Base-by-base conservation (phyloP, 2,888 invertebrate species). In the Acronicta aceris region DNA sequence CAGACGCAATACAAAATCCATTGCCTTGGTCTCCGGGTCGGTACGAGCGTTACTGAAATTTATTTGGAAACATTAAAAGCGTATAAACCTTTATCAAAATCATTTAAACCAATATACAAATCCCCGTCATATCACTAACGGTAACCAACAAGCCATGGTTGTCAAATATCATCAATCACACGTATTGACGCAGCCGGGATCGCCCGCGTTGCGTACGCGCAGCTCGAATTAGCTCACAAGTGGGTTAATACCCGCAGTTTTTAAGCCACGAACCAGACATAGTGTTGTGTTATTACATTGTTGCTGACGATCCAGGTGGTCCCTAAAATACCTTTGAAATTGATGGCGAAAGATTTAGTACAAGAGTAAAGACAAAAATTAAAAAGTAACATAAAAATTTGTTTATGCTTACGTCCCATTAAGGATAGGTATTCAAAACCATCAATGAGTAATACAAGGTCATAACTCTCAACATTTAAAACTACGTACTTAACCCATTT, bases 161-260 rank as follows among this genome's bases (percentile, higher is more conserved):
- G 76, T 76, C 76, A 76, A 76, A 76, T 71, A 76, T 57, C 59
- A 74, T 76, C 68, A 76, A 74, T 74, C 68, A 76, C 59, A 45
- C 27, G 36, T 59, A 57, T 65, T 62, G 64, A 65, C 58, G 65
- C 70, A 55, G 63, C 47, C 59, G 68, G 69, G 71, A 73, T 74
- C 73, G 71, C 67, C 66, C 62, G 69, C 50, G 51, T 57, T 67
- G 76, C 81, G 79, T 68, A 72, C 73, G 76, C 76, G 77, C 58
- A 70, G 71, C 61, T 79, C 62, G 71, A 87, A 88, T 88, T 89
- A 90, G 85, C 81, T 46, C 80, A 77, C 83, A 90, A 86, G 78
- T 90, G 82, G 90, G 89, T 90, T 90, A 89, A 89, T 87, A 87
- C 79, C 80, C 83, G 75, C 59, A 58, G 64, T 74, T 77, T 76